Evolutionary conservation across 2,888 invertebrate genomes (phyloP), one percentile per base, ranked within the genome.

Genomic region (Philereme vetulata): DNA sequence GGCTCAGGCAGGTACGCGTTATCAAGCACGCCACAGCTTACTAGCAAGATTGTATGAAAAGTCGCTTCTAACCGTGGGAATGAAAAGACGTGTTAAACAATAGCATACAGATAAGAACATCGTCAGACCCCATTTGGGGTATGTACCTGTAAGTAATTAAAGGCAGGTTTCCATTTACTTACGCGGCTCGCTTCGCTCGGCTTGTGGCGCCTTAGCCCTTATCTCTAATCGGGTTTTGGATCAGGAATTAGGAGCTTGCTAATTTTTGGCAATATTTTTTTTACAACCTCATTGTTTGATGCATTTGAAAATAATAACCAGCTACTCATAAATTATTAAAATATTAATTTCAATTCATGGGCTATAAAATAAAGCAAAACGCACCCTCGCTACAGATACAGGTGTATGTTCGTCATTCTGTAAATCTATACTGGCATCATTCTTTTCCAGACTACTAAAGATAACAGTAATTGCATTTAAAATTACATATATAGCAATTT

Each of bases 41-140:
- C 80, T 40, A 2, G n/a, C 10, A 32, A 45, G 58, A 56, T 42
- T 9, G 38, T 62, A 62, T 45, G 4, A 9, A 48, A 10, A 38
- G 54, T 40, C 51, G 51, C 55, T 49, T 71, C 66, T 83, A 84
- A 86, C 83, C 92, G 92, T 91, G 91, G 92, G 91, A 92, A 90
- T 86, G 80, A 90, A 88, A 86, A 85, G 87, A 84, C 86, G 83
- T 83, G 88, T 92, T 89, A 90, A 91, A 91, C 91, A 91, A 91
- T 92, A 84, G 88, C 81, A 72, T 54, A 63, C 72, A 91, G 92
- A 91, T 91, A 91, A 91, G 84, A 85, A 70, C 82, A 78, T 79
- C 82, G 85, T 80, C 87, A 85, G 86, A 84, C 84, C 84, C 83
- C 86, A 85, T 88, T 90, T 85, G 82, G 87, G 85, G 85, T 85